Evolutionary conservation across 2,113 vertebrate species (phyloP), one percentile per base, ranked within the genome.

Genomic region (Limnothrissa miodon): DNA sequence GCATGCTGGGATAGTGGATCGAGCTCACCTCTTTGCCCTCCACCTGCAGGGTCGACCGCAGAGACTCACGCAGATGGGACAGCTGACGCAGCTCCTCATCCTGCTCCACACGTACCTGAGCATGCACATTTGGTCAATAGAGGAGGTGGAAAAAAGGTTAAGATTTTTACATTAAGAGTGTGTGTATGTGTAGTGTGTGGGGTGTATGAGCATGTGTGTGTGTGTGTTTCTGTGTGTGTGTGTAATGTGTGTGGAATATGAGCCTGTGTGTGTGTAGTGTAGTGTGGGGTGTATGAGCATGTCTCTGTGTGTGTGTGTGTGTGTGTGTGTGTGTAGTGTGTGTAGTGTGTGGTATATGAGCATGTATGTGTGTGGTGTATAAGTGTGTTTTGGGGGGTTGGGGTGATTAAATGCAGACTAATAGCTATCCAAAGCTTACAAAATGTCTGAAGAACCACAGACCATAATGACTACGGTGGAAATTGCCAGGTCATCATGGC

Each of bases 61-160:
- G 96, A 83, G 96, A 95, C 85, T 98, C 96, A 0, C 96, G 95
- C 45, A 97, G 92, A 89, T 97, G 96, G 0, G 92, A 94, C 33
- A 99, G 95, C 89, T 97, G 95, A 84, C 96, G 97, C 11, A 98
- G 94, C 87, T 99, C 97, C 83, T 99, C 97, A 74, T 99, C 98
- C 86, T 98, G 96, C 0, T 96, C 94, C 0, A 96, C 92, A 23
- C 93, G 97, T 56, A 99, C 95, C 98, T 99, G 84, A 10, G 39
- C 51, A 33, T 44, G 42, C 13, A 59, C 19, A 80, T 4, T 11
- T 19, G 56, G 46, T 78, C 62, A 29, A n/a, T n/a, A n/a, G n/a
- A n/a, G n/a, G n/a, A n/a, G n/a, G n/a, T n/a, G n/a, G n/a, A n/a
- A n/a, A n/a, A n/a, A n/a, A n/a, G n/a, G n/a, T n/a, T n/a, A n/a